phyloP scores from a whole-genome alignment of 1,140 invertebrate genomes.

The Campoletis sonorensis region DNA sequence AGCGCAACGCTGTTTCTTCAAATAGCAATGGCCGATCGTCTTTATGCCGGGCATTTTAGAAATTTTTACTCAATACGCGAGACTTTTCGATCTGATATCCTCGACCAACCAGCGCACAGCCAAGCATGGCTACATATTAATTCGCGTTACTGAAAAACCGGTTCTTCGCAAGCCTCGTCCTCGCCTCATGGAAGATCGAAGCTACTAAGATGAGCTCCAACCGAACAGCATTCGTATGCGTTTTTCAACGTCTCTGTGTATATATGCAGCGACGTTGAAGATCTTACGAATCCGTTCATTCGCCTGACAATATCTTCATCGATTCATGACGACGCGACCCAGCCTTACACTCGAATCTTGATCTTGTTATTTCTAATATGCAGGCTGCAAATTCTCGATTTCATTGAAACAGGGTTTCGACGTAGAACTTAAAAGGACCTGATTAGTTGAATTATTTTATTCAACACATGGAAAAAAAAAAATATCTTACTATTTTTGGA shows the following conservation, averaged over 20 bases:
- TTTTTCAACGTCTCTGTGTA: not conserved
- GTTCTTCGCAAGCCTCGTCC: not conserved
- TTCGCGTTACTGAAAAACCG: not conserved
- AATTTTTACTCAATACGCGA: not conserved
- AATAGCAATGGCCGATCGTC: not conserved
- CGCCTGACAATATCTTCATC: not conserved
- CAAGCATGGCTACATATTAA: not conserved
- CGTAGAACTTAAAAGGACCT: no score
- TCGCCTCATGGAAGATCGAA: not conserved
- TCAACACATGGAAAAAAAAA: no score
- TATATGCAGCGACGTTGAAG: not conserved
- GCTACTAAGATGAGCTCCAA: not conserved
- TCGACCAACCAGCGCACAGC: not conserved
- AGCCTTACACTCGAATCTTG: not conserved
- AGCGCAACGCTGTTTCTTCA: not conserved
- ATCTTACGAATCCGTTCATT: conserved; percentile 4
- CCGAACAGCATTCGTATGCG: not conserved
- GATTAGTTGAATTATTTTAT: no score
- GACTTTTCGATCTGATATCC: conserved; percentile 1
- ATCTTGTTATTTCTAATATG: not conserved
- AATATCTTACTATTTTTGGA: no score
- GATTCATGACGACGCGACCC: not conserved
- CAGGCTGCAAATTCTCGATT: not conserved
- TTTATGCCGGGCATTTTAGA: not conserved
- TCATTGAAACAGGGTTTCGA: not conserved